phyloP scores from a whole-genome alignment of 2,888 invertebrate genomes.

The Leucozona laternaria region DNA sequence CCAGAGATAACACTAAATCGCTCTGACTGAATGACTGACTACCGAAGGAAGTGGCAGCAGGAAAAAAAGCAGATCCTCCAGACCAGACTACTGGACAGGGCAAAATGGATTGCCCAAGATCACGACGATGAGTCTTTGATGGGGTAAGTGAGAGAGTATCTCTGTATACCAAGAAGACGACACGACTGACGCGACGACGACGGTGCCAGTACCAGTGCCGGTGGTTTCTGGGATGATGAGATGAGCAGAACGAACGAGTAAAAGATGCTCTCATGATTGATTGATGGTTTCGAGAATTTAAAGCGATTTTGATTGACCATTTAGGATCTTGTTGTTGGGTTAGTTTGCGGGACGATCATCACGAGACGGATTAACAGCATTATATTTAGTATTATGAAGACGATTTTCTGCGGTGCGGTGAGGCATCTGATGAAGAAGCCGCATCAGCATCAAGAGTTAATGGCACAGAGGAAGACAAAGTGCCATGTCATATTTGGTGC shows the following conservation, averaged over 20 bases:
- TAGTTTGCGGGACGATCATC: background rate
- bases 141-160: conserved; percentile 24
- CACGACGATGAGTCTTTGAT: conserved; percentile 48
- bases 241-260: conserved; percentile 40
- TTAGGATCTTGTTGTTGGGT: conserved; percentile 59
- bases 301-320: conserved; percentile 75
- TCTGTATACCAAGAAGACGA: background rate
- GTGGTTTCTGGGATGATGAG: conserved; percentile 28
- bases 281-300: conserved; percentile 74
- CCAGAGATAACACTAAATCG: conserved; percentile 71
- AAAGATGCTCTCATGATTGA: conserved; percentile 70
- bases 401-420: background rate
- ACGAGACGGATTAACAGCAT: conserved; percentile 56
- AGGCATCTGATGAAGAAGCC: conserved; percentile 30
- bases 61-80: conserved; percentile 19
- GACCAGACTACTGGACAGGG: conserved; percentile 30
- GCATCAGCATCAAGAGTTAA: background rate
- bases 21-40: conserved; percentile 74
- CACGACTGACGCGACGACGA: background rate
- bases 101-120: conserved; percentile 66
- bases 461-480: conserved; percentile 54
- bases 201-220: no score
- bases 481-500: conserved; percentile 67
- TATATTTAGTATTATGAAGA: conserved; percentile 17
- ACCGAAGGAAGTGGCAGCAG: conserved; percentile 45